Conservation (phyloP, 2,888 invertebrate genomes). For the Cephus pygmeus region DNA sequence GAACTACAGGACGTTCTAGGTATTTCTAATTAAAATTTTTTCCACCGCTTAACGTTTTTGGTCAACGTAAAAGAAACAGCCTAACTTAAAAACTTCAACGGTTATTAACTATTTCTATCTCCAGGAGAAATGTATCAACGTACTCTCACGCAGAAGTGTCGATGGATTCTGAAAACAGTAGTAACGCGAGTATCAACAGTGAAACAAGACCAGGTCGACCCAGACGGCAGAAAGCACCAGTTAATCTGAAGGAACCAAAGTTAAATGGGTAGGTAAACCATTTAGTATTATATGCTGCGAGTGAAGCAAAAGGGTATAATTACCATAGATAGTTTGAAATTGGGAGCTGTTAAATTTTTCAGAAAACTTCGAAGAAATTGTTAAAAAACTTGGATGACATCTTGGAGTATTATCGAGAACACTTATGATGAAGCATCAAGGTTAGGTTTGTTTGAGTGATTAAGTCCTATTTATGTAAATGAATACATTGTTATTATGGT, state of each 20-base stretch:
- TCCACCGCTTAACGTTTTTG: background rate
- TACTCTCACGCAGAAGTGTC: slow-evolving; percentile 10
- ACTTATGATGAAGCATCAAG: no score
- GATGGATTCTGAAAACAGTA: slow-evolving; percentile 51
- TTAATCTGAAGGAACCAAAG: slow-evolving; percentile 49
- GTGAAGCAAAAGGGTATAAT: no score
- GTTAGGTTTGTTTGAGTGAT: no score
- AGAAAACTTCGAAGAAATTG: slow-evolving; percentile 46
- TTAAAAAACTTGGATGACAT: slow-evolving; percentile 10
- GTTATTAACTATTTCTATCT: background rate
- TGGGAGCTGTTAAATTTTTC: slow-evolving; percentile 18
- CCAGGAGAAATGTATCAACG: slow-evolving; percentile 7
- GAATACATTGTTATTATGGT: background rate
- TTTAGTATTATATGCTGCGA: background rate
- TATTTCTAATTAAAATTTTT: background rate
- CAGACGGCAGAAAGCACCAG: slow-evolving; percentile 50
- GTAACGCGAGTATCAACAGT: slow-evolving; percentile 30
- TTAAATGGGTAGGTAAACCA: slow-evolving; percentile 42
- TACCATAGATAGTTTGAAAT: slow-evolving; percentile 2
- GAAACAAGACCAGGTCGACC: slow-evolving; percentile 36
- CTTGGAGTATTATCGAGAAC: no score
- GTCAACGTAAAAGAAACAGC: slow-evolving; percentile 5
- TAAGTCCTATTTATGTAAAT: no score
- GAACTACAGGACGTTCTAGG: slow-evolving; percentile 9
- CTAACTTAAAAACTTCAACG: no score